phyloP scores from a whole-genome alignment of 2,113 vertebrate species.

The Apus apus region DNA sequence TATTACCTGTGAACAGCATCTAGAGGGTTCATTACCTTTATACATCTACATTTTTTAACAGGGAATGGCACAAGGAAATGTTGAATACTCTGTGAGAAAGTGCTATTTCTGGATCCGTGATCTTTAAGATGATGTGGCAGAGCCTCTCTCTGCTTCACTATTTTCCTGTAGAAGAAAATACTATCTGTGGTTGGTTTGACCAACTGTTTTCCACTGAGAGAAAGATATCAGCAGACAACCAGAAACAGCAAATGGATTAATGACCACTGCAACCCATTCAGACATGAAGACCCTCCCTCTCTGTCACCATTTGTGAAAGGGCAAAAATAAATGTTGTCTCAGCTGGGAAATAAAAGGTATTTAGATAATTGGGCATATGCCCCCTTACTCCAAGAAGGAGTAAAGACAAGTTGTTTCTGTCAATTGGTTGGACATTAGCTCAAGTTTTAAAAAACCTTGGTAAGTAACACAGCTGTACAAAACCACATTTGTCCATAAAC shows the following conservation, averaged over 20 bases:
- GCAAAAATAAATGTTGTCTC: not conserved
- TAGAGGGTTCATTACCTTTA: not conserved
- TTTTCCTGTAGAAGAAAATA: not conserved
- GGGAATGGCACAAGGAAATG: not conserved
- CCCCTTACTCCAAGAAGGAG: too few relatives aligned
- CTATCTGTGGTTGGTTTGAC: not conserved
- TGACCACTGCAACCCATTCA: not conserved
- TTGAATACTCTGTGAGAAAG: not conserved
- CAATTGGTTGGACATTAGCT: not conserved
- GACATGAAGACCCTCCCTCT: not conserved
- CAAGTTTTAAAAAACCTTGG: not conserved
- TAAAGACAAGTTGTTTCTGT: not conserved
- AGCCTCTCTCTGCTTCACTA: not conserved
- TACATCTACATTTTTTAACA: not conserved
- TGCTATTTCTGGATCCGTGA: not conserved
- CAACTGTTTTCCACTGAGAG: not conserved
- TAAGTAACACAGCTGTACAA: not conserved
- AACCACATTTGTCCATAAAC: not conserved
- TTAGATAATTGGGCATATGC: not conserved
- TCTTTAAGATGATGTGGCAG: not conserved
- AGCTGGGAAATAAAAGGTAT: not conserved
- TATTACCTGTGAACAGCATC: not conserved
- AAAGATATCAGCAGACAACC: not conserved
- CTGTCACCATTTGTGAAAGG: not conserved
- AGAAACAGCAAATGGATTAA: not conserved